Base-by-base conservation (phyloP, 2,113 vertebrate genomes). In the Laterallus jamaicensis region DNA sequence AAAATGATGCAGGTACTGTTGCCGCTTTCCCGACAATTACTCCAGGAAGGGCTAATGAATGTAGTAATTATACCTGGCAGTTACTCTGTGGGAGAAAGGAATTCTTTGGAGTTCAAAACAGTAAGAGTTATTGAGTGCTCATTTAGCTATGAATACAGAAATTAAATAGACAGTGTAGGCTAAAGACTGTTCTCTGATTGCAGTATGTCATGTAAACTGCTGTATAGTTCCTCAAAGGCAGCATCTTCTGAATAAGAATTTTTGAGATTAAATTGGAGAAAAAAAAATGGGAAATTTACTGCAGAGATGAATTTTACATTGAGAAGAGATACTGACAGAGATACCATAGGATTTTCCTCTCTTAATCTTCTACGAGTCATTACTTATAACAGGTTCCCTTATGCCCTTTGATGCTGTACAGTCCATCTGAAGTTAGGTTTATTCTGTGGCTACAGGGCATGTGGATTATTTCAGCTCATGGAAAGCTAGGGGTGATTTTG, bases 31-130 rank as follows among this genome's bases (percentile, higher is more conserved):
- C 91, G 80, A 95, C 62, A 96, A 90, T 92, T 95, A 94, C 54
- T 87, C 42, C 94, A 95, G 94, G 87, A 97, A 95, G 39, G 55
- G 62, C 78, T 97, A 82, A 92, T 96, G 92, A 96, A 78, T 75
- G 60, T 35, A 49, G 73, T 91, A 92, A 97, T 94, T 96, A 89
- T 17, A 94, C 60, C 76, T 94, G 95, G 91, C 86, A 86, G 64
- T 86, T 55, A 59, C 59, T 39, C 71, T 67, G 49, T 63, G 66
- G 64, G 66, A 69, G 71, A 81, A 86, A 83, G 59, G 71, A 83
- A 81, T 59, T 94, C 68, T 94, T 70, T 86, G 79, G 75, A 68
- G 44, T 37, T 80, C 50, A 76, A 42, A 93, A 68, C 1, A 2
- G 58, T 62, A 35, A 8, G 67, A 88, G 55, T 64, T 74, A 86